These are phyloP conservation scores for Carterocephalus palaemon DNA, from an alignment of 2,888 invertebrate genomes.

Conservation along the genomic window DNA sequence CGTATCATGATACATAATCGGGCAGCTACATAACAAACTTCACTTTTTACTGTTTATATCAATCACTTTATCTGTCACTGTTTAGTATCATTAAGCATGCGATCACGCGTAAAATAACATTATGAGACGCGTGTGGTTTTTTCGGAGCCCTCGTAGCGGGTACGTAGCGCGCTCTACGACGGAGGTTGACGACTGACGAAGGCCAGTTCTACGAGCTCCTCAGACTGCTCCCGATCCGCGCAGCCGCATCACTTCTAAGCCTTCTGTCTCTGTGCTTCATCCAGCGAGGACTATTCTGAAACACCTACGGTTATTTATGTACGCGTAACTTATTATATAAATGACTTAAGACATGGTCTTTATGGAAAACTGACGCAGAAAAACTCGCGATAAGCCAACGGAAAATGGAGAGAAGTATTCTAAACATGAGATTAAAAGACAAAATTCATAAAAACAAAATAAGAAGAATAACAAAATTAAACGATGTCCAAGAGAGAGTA, in stretches of 20 bases:
- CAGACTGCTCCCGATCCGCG: constrained; percentile 56
- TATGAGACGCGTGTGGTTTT: constrained; percentile 42
- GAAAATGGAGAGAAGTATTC: too few species aligned
- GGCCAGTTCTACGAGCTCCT: constrained; percentile 41
- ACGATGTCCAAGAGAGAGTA: too few species aligned
- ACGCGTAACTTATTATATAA: constrained; percentile 2
- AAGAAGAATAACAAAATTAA: too few species aligned
- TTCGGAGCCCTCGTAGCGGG: constrained; percentile 35
- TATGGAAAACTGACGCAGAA: too few species aligned
- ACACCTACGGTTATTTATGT: constrained; percentile 10
- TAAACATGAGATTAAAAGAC: too few species aligned
- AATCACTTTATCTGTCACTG: constrained; percentile 66
- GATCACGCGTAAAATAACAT: constrained; percentile 61
- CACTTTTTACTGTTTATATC: constrained; percentile 64
- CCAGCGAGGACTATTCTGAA: constrained; percentile 29
- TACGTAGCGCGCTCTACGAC: constrained; percentile 42
- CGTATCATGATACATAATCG: constrained; percentile 42
- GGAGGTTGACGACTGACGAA: constrained; percentile 54
- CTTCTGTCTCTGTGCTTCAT: constrained; percentile 34
- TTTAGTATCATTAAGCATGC: constrained; percentile 57
- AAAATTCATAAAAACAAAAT: too few species aligned
- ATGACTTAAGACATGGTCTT: too few species aligned
- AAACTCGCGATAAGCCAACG: too few species aligned
- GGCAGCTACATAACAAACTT: constrained; percentile 47
- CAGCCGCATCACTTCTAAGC: constrained; percentile 55